Evolutionary conservation across 2,113 vertebrate species (phyloP).

Genomic region (Solea solea): DNA sequence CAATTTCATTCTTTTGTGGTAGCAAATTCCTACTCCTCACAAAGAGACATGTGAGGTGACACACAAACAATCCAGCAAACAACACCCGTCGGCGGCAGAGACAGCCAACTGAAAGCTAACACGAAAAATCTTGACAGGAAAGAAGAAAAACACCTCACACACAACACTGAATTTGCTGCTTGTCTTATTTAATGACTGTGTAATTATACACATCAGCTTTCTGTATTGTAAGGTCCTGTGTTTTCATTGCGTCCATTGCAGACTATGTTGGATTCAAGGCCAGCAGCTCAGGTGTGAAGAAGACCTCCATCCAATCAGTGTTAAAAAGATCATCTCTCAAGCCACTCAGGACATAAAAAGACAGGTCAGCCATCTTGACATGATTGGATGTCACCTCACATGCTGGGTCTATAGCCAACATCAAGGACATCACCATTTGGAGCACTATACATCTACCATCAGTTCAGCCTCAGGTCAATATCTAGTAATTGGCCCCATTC

Average conservation of each 20-base stretch:
- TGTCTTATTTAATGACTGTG: conserved; percentile 71
- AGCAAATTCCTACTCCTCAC: conserved; percentile 70
- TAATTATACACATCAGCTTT: conserved; percentile 72
- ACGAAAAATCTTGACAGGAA: conserved; percentile 71
- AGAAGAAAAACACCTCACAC: conserved; percentile 62
- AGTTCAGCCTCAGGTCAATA: conserved; percentile 68
- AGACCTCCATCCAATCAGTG: not conserved
- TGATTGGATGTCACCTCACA: conserved; percentile 76
- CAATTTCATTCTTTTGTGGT: conserved; percentile 72
- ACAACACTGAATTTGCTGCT: conserved; percentile 65
- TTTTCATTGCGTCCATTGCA: conserved; percentile 46
- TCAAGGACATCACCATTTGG: conserved; percentile 68
- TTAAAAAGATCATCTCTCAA: conserved; percentile 65
- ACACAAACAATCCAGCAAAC: conserved; percentile 75
- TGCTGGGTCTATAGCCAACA: conserved; percentile 69
- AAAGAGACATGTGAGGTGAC: conserved; percentile 67
- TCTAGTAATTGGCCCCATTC: conserved; percentile 69
- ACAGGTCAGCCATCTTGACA: conserved; percentile 63
- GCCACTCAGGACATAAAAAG: conserved; percentile 68
- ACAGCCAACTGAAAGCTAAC: conserved; percentile 72
- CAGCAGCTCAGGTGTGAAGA: conserved; percentile 52
- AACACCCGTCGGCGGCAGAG: conserved; percentile 62
- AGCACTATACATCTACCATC: conserved; percentile 69
- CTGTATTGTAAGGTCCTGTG: conserved; percentile 45
- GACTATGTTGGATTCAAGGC: conserved; percentile 44